A percentile compares a stretch with the other conserved stretches of the same genome.
Conservation (phyloP, 2,797 vertebrate genomes). For the Chloroceryle amazona region DNA sequence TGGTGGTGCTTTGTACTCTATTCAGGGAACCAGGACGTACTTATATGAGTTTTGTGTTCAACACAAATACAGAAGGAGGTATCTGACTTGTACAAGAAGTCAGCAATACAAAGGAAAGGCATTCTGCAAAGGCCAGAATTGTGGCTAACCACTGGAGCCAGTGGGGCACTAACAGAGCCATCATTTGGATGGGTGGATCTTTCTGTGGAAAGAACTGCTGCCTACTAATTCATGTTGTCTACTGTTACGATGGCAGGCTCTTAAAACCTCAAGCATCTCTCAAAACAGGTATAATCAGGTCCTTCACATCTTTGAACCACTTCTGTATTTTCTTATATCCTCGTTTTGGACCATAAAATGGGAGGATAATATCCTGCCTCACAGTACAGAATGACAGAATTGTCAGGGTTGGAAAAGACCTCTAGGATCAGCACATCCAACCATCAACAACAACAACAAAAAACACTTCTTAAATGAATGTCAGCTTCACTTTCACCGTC, state of each 20-base stretch:
- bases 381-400: accelerated
- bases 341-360: background rate
- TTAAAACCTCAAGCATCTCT: background rate
- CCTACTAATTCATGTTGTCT: background rate
- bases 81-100: background rate
- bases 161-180: background rate
- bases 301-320: background rate
- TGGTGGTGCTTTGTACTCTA: background rate
- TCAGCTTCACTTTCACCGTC: background rate
- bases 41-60: background rate
- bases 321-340: background rate
- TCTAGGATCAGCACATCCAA: too few relatives aligned
- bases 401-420: too few relatives aligned
- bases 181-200: background rate
- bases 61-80: background rate
- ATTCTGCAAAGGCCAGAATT: background rate
- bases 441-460: too few relatives aligned
- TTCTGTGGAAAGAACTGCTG: background rate
- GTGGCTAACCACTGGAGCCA: background rate
- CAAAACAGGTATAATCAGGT: background rate
- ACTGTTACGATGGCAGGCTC: background rate
- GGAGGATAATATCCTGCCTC: background rate
- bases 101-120: background rate
- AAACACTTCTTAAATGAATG: background rate
- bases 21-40: background rate